A percentile compares a stretch with the other conserved stretches of the same genome.
These are phyloP conservation scores for Cotesia congregata DNA, from an alignment of 2,888 invertebrate species.

Conservation along the genomic window DNA sequence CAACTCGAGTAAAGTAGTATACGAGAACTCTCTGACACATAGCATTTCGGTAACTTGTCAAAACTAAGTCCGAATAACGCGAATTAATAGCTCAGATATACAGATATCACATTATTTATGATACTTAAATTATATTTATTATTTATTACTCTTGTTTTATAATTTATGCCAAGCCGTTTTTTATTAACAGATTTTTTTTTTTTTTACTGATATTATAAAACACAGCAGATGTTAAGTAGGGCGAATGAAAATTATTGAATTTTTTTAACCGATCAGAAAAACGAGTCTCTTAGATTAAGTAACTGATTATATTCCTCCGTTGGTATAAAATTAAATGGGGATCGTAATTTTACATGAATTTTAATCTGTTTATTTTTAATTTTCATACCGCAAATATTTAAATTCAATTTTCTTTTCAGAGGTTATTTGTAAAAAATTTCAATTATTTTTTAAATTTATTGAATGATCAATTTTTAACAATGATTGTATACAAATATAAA, in stretches of 20 bases:
- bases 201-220: background rate
- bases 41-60: conserved; percentile 24
- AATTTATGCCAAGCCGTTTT: background rate
- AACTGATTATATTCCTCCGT: background rate
- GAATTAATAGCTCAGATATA: conserved; percentile 3
- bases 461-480: too few species aligned
- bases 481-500: background rate
- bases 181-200: background rate
- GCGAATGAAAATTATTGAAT: conserved; percentile 30
- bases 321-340: background rate
- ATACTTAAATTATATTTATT: background rate
- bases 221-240: conserved; percentile 22
- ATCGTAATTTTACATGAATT: background rate
- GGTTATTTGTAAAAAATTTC: too few species aligned
- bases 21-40: conserved; percentile 17
- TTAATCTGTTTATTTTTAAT: too few species aligned
- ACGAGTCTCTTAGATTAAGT: background rate
- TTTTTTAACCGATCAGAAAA: conserved; percentile 22
- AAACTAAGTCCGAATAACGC: conserved; percentile 9
- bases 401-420: too few species aligned
- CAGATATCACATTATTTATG: conserved; percentile 5
- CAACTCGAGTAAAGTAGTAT: background rate
- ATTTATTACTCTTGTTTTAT: conserved; percentile 7
- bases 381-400: too few species aligned
- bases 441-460: background rate